Percentiles rank a stretch among this genome's conserved stretches.
Evolutionary conservation across 2,888 invertebrate species (phyloP).

Genomic region (Cantharis rufa): DNA sequence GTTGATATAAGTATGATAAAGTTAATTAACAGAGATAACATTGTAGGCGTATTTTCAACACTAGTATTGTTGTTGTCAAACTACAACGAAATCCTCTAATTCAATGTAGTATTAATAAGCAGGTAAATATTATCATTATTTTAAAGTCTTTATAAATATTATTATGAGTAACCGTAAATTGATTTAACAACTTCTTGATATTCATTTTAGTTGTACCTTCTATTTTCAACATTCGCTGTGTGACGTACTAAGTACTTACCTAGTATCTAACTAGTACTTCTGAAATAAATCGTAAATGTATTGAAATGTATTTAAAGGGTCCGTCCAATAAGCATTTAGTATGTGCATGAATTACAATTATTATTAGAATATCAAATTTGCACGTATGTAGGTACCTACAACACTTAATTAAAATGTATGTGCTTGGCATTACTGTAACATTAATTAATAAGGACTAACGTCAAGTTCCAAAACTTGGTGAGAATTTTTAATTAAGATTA

Average conservation of each 20-base stretch:
- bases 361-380: slow-evolving; percentile 34
- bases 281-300: not conserved
- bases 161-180: not conserved
- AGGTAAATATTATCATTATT: not conserved
- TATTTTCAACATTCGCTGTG: too few relatives aligned
- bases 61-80: too few relatives aligned
- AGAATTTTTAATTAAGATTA: slow-evolving; percentile 2
- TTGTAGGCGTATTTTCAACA: too few relatives aligned
- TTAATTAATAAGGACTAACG: slow-evolving; percentile 17
- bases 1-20: too few relatives aligned
- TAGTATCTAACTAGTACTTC: not conserved
- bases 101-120: not conserved
- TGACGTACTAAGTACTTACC: too few relatives aligned
- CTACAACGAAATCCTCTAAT: too few relatives aligned
- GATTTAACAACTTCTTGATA: too few relatives aligned
- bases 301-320: slow-evolving; percentile 34
- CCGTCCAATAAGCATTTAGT: slow-evolving; percentile 36
- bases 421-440: not conserved
- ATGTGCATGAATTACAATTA: slow-evolving; percentile 36
- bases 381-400: slow-evolving; percentile 25
- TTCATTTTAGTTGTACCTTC: too few relatives aligned
- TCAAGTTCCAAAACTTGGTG: slow-evolving; percentile 6
- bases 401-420: slow-evolving; percentile 34
- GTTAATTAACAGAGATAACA: too few relatives aligned
- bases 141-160: not conserved